Base-by-base conservation (phyloP, 2,888 invertebrate species). In the Nebria brevicollis region DNA sequence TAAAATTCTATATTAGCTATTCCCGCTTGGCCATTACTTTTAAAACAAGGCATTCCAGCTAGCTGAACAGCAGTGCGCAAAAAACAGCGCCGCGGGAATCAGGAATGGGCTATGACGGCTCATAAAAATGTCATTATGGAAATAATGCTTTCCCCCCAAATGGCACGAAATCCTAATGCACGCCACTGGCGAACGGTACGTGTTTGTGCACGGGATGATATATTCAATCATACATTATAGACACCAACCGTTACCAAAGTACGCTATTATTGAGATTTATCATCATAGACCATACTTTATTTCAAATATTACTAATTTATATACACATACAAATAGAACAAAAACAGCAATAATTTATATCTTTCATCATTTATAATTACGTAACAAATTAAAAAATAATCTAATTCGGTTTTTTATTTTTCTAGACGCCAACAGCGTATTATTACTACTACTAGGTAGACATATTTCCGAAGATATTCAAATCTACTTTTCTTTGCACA, bases 91-190 rank as follows among this genome's bases (percentile, higher is more conserved):
- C 70, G 15, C 20, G 25, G 34, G 70, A 70, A 70, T 25, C 70
- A 26, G 26, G 25, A 70, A 70, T 70, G 70, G 70, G 70, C 25
- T 70, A 70, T 70, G 70, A 70, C 70, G 70, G 70, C 70, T 34
- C 70, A 70, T 70, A 70, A 70, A 70, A 70, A 70, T 70, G 70
- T 70, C 70, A 70, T 70, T 70, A 70, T 70, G 70, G 70, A 70
- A 70, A 70, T 70, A 70, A 70, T 70, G 70, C 15, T 20, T 34
- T 34, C 11, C 10, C 25, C 25, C 26, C 70, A 70, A 34, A 25
- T 34, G 70, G 25, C 70, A 34, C 25, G 70, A 54, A 54, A 54
- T 7, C 54, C 54, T 13, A 54, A 54, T 54, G 54, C 54, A 54
- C 54, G 54, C 11, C 54, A 54, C 54, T 54, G 13, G 11, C 54